Evolutionary conservation across 2,113 vertebrate genomes (phyloP).

Genomic region (Hippocampus guttulatus): DNA sequence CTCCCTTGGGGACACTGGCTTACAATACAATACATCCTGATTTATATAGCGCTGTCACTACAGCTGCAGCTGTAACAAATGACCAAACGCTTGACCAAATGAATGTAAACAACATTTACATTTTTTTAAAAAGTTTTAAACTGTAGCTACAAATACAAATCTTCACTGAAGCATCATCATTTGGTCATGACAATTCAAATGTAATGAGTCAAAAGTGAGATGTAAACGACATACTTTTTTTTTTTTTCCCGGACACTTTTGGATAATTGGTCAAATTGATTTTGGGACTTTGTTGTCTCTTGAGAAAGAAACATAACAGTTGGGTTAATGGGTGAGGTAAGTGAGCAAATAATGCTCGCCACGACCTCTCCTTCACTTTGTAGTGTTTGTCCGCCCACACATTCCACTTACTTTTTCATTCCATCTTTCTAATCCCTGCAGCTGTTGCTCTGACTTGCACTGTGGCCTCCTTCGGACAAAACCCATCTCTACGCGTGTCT

Average conservation of each 20-base stretch:
- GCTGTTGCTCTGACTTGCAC: conserved; percentile 63
- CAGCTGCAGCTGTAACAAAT: too few species aligned
- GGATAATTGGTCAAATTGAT: background rate
- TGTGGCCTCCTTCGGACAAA: conserved; percentile 45
- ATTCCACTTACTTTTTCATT: conserved; percentile 33
- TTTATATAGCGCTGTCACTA: too few species aligned
- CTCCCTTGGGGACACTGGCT: too few species aligned
- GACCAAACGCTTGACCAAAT: too few species aligned
- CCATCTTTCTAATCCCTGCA: conserved; percentile 59
- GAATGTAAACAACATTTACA: background rate
- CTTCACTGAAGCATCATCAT: too few species aligned
- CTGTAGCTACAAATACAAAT: too few species aligned
- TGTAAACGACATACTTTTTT: too few species aligned
- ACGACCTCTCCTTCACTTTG: background rate
- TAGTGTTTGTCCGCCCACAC: conserved; percentile 16
- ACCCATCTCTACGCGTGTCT: conserved; percentile 16
- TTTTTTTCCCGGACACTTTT: background rate
- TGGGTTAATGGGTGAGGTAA: background rate
- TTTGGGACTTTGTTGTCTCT: background rate
- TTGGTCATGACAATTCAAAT: too few species aligned
- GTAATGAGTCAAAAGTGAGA: too few species aligned
- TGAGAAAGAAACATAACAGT: background rate
- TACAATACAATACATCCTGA: too few species aligned
- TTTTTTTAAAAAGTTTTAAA: too few species aligned
- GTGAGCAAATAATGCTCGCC: background rate